These are phyloP conservation scores for Drosophila athabasca DNA, from an alignment of 1,140 invertebrate species.

Conservation along the genomic window DNA sequence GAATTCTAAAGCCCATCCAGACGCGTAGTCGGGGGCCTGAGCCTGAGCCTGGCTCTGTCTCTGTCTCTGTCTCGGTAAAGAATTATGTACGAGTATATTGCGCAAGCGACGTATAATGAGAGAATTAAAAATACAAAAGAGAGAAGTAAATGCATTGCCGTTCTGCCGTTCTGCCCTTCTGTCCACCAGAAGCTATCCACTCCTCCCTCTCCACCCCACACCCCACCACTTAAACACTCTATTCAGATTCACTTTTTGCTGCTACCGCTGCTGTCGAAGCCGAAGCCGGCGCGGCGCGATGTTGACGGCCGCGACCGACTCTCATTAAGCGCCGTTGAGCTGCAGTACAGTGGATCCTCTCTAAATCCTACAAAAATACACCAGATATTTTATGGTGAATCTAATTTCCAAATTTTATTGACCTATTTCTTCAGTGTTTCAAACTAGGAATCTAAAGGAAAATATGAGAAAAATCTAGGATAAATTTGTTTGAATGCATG, in stretches of 20 bases:
- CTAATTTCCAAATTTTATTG: too few relatives aligned
- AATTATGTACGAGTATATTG: slow-evolving; percentile 48
- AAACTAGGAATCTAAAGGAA: too few relatives aligned
- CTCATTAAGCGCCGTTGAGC: slow-evolving; percentile 40
- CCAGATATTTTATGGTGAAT: background rate
- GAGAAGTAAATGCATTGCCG: background rate
- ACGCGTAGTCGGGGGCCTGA: background rate
- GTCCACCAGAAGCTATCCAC: too few relatives aligned
- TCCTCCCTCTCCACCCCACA: background rate
- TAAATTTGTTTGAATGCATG: too few relatives aligned
- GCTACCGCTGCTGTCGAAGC: background rate
- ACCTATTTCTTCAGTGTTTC: too few relatives aligned
- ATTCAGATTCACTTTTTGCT: slow-evolving; percentile 65
- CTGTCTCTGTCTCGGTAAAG: slow-evolving; percentile 15
- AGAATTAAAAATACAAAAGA: slow-evolving; percentile 9
- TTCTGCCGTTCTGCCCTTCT: too few relatives aligned
- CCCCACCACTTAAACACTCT: slow-evolving; percentile 17
- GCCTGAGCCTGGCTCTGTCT: slow-evolving; percentile 19
- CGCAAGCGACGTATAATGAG: slow-evolving; percentile 47
- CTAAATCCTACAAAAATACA: slow-evolving; percentile 1
- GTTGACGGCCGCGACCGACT: slow-evolving; percentile 33
- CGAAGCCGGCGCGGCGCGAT: background rate
- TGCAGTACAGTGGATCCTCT: slow-evolving; percentile 2
- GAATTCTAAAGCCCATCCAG: slow-evolving; percentile 58
- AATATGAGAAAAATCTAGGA: too few relatives aligned